Percentiles rank a stretch among this genome's conserved stretches.
Conservation (phyloP, 1,140 invertebrate species). For the Aplysia californica region DNA sequence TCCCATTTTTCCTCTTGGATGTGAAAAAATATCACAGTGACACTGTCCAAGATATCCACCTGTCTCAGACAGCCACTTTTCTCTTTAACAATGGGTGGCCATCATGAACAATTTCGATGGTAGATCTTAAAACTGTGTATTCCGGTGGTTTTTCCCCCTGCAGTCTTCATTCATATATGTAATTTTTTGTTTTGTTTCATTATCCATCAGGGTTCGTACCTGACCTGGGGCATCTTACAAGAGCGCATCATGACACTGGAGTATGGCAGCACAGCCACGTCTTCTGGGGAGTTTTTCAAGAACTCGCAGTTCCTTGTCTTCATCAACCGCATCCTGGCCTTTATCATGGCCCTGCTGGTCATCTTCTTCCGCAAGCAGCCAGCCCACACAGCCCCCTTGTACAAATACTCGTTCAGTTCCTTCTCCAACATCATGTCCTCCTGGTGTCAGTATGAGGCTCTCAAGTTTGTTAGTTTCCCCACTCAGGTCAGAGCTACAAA, state of each 20-base stretch:
- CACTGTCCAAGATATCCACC: too few relatives aligned
- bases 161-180: too few relatives aligned
- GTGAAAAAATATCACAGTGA: too few relatives aligned
- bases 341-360: slow-evolving; percentile 78
- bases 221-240: slow-evolving; percentile 94
- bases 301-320: slow-evolving; percentile 97
- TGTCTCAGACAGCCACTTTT: too few relatives aligned
- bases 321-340: slow-evolving; percentile 89
- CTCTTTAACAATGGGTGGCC: too few relatives aligned
- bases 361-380: slow-evolving; percentile 74
- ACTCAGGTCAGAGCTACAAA: slow-evolving; percentile 79
- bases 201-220: too few relatives aligned
- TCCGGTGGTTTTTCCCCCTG: too few relatives aligned
- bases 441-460: slow-evolving; percentile 99
- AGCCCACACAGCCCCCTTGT: slow-evolving; percentile 84
- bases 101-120: too few relatives aligned
- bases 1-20: too few relatives aligned
- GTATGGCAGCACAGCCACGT: slow-evolving; percentile 69
- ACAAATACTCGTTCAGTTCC: slow-evolving; percentile 96
- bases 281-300: slow-evolving; percentile 75
- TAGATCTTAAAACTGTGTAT: too few relatives aligned
- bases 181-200: too few relatives aligned
- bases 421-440: slow-evolving; percentile 98
- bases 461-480: slow-evolving; percentile 98
- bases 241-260: slow-evolving; percentile 78